These are phyloP conservation scores for Cylloceria caligata DNA, from an alignment of 2,888 invertebrate species.

Conservation along the genomic window DNA sequence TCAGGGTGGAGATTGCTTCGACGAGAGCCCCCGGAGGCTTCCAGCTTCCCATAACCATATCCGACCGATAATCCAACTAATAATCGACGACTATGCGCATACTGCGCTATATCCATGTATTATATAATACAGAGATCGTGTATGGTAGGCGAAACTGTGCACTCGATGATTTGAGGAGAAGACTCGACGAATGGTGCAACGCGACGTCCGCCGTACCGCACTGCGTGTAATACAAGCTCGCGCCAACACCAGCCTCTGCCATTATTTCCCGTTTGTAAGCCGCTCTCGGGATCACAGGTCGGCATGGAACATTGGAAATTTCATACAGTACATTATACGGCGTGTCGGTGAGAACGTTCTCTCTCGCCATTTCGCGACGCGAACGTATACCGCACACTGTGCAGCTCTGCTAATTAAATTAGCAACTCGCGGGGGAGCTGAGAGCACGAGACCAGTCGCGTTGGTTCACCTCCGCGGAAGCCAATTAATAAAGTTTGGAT, in stretches of 20 bases:
- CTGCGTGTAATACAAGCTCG: neutral
- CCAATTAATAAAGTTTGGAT: slow-evolving; percentile 66
- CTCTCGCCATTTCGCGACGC: slow-evolving; percentile 54
- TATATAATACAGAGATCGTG: slow-evolving; percentile 24
- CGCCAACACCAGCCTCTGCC: slow-evolving; percentile 4
- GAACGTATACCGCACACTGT: slow-evolving; percentile 47
- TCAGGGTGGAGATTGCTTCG: slow-evolving; percentile 80
- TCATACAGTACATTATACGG: slow-evolving; percentile 37
- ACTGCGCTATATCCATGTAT: neutral
- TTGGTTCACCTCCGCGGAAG: slow-evolving; percentile 33
- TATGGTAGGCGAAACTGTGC: neutral
- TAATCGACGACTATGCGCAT: slow-evolving; percentile 69
- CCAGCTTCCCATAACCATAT: slow-evolving; percentile 79
- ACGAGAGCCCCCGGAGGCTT: slow-evolving; percentile 73
- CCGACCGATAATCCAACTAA: slow-evolving; percentile 80
- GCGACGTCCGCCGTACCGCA: slow-evolving; percentile 13
- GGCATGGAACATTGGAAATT: slow-evolving; percentile 54
- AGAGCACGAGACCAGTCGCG: slow-evolving; percentile 26
- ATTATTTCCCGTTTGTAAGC: slow-evolving; percentile 60
- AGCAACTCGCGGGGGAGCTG: slow-evolving; percentile 57
- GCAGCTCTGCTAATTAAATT: slow-evolving; percentile 68
- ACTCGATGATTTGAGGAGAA: slow-evolving; percentile 14
- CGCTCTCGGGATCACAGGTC: slow-evolving; percentile 47
- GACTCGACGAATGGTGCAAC: neutral
- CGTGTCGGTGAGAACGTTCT: slow-evolving; percentile 47